Base-by-base conservation (phyloP, 2,888 invertebrate species). In the Acanthococcus lagerstroemiae region DNA sequence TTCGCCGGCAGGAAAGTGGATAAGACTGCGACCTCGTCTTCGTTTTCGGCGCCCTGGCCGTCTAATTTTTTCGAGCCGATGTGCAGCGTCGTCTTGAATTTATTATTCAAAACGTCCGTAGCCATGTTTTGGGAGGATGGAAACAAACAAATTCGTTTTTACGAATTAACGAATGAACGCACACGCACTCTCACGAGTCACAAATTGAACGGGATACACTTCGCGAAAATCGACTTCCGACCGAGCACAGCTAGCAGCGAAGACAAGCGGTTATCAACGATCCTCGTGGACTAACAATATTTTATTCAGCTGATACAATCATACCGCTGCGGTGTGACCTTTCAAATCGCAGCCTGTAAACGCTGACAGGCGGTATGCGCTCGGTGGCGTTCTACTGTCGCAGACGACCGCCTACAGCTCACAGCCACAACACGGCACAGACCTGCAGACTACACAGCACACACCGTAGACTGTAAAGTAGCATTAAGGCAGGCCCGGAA, bases 21-120 rank as follows among this genome's bases (percentile, higher is more conserved):
- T 72, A 91, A 79, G 72, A 92, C 84, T 63, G 91, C 91, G 68
- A 91, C 84, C 78, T 92, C 92, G 78, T 91, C 90, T 77, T 90
- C 88, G 75, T 85, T 85, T 73, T 89, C 88, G 78, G 85, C 83
- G 12, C 37, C 37, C 1, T n/a, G 37, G 21, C 22, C 24, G 9
- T 37, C 44, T 37, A 22, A 37, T 21, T 30, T 30, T 12, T 21
- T 44, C n/a, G 37, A 44, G n/a, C 22, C 19, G 6, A 90, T 80
- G 76, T 86, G 75, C 57, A 72, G 69, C 55, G 54, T 86, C 75
- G 73, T 75, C 57, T 77, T 75, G 63, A 90, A 82, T 75, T 89
- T 85, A 73, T 87, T 86, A 79, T 87, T 86, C 73, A 90, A 77
- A 73, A 88, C 83, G 78, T 88, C 88, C 70, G 85, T 82, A 70